Percentiles rank a stretch among this genome's conserved stretches.
phyloP scores from a whole-genome alignment of 1,140 invertebrate species.

The Antheraea pernyi region DNA sequence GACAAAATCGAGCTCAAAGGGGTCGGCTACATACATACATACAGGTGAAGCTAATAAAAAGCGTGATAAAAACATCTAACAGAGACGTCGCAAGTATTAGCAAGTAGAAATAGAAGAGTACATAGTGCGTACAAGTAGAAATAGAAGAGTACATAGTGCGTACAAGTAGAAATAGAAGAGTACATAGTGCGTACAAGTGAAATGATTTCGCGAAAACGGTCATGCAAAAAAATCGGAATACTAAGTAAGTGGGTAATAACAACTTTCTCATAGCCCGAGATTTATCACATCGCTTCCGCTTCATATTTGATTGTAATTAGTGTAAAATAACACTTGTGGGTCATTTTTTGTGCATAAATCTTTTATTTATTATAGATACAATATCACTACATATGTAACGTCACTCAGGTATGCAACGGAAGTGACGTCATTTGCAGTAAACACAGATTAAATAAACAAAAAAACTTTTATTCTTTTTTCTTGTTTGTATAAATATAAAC shows the following conservation, averaged over 20 bases:
- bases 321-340: not conserved
- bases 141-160: not conserved
- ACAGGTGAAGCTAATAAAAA: too few relatives aligned
- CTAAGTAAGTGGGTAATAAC: not conserved
- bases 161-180: not conserved
- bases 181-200: not conserved
- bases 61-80: too few relatives aligned
- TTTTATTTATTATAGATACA: not conserved
- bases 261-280: not conserved
- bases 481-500: too few relatives aligned
- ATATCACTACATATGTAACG: too few relatives aligned
- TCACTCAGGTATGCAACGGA: too few relatives aligned
- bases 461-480: too few relatives aligned
- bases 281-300: not conserved
- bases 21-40: too few relatives aligned
- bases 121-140: too few relatives aligned
- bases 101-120: too few relatives aligned
- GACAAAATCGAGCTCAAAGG: too few relatives aligned
- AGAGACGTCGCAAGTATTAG: not conserved
- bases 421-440: too few relatives aligned
- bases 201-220: not conserved
- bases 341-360: not conserved
- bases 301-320: not conserved
- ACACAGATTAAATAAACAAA: too few relatives aligned
- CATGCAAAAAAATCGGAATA: constrained; percentile 1